Percentiles rank a stretch among this genome's conserved stretches.
phyloP scores from a whole-genome alignment of 2,797 vertebrate species.

The Antennarius maculatus region DNA sequence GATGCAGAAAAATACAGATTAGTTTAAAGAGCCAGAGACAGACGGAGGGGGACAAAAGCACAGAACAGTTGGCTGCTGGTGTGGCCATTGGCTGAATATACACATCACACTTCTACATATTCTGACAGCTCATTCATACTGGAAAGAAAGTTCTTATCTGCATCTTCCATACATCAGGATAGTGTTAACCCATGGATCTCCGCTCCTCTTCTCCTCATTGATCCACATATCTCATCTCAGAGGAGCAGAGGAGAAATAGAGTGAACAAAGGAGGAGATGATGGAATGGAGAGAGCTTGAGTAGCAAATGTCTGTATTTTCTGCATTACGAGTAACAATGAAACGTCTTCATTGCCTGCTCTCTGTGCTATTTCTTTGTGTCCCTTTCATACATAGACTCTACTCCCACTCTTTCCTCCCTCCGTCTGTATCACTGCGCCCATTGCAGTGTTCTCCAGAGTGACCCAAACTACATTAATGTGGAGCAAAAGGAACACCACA shows the following conservation, averaged over 20 bases:
- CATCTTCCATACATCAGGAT: conserved; percentile 41
- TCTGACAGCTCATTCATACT: conserved; percentile 50
- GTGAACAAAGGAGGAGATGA: conserved; percentile 2
- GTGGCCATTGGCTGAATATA: neutral
- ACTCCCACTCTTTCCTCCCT: conserved; percentile 30
- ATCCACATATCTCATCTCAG: conserved; percentile 48
- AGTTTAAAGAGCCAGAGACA: neutral
- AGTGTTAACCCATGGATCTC: conserved; percentile 44
- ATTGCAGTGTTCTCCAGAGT: conserved; percentile 15
- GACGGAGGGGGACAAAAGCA: neutral
- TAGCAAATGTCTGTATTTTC: conserved; percentile 10
- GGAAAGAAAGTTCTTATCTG: conserved; percentile 42
- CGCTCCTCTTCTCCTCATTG: conserved; percentile 14
- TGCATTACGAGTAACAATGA: conserved; percentile 29
- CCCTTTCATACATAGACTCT: conserved; percentile 26
- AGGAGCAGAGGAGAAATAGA: conserved; percentile 8
- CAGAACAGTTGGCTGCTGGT: too few species aligned
- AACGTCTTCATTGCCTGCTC: conserved; percentile 30
- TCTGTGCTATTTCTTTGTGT: conserved; percentile 29
- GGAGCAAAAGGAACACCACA: conserved; percentile 24
- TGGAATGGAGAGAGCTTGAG: neutral
- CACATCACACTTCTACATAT: too few species aligned
- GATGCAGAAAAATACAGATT: neutral
- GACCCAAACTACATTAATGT: conserved; percentile 1
- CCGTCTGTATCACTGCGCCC: conserved; percentile 18